Evolutionary conservation across 2,113 vertebrate species (phyloP), one percentile per base, ranked within the genome.

Genomic region (Gobio gobio): DNA sequence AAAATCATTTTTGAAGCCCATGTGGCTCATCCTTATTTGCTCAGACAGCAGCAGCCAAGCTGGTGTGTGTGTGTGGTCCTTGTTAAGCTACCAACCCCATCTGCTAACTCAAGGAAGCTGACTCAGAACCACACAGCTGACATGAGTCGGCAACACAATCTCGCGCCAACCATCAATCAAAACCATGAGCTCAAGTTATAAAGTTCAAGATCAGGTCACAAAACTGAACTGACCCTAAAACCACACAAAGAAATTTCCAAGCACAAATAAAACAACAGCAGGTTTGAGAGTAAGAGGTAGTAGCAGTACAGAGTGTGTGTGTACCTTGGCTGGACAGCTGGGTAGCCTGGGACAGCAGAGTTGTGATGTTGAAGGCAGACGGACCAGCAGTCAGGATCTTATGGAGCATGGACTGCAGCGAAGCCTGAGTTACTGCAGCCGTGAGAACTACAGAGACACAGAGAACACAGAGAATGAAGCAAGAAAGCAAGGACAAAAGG

Each of bases 381-480:
- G 98, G 97, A 94, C 98, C 98, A 92, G 97, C 97, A 91, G 98
- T 99, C 90, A 99, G 97, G 93, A 99, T 97, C 94, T 99, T 99
- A 94, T 99, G 98, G 87, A 99, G 97, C 95, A 99, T 98, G 85
- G 98, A 99, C 93, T 99, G 98, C 94, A 99, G 94, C 87, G 98
- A 99, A 86, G 98, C 98, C 94, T 99, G 98, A 91, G 98, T 99
- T 92, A 99, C 98, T 90, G 98, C 98, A 94, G 98, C 98, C 94
- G 97, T 99, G 94, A 99, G 95, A 94, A 99, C 98, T 99, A 49
- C 4, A 83, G 40, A 78, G 18, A 85, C 10, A 54, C 20, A 90
- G 13, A 89, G 10, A n/a, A 49, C 40, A 82, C 40, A 58, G 43
- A 26, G 24, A 77, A 77, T 78, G 20, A 82, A 77, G 36, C 86